These are phyloP conservation scores for Strix uralensis DNA, from an alignment of 2,113 vertebrate genomes.

Conservation along the genomic window DNA sequence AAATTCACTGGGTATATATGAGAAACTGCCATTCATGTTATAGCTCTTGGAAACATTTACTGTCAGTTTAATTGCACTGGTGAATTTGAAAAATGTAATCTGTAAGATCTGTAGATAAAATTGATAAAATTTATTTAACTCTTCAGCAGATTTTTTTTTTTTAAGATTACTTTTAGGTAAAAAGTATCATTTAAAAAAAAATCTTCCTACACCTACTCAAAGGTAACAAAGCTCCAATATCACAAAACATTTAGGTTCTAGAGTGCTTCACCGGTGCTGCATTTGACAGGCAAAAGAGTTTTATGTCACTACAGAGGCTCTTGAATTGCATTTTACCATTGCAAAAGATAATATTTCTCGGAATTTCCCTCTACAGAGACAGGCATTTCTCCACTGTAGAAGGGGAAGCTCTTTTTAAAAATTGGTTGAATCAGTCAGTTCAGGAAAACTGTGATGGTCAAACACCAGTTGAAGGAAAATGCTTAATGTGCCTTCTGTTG, in stretches of 20 bases:
- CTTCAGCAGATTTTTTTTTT: not conserved
- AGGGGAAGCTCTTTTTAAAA: not conserved
- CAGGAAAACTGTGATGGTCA: not conserved
- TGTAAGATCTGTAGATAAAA: not conserved
- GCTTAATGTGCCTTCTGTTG: not conserved
- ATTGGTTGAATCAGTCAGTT: not conserved
- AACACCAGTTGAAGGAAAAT: not conserved
- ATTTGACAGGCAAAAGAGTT: not conserved
- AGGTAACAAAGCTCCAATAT: not conserved
- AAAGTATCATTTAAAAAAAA: not conserved
- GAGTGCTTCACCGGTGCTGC: not conserved
- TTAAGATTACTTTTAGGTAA: not conserved
- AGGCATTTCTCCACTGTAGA: not conserved
- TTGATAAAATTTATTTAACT: not conserved
- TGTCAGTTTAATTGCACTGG: not conserved
- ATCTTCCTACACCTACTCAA: not conserved
- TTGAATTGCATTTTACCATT: not conserved
- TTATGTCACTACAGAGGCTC: not conserved
- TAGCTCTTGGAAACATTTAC: not conserved
- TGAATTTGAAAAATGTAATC: slow-evolving; percentile 1
- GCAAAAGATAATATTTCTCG: not conserved
- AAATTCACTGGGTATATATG: not conserved
- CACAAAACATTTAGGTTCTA: rapidly evolving
- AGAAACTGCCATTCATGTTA: not conserved
- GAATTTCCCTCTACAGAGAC: not conserved